Base-by-base conservation (phyloP, 2,113 vertebrate genomes). In the Gnathonemus echidnorhynchus region DNA sequence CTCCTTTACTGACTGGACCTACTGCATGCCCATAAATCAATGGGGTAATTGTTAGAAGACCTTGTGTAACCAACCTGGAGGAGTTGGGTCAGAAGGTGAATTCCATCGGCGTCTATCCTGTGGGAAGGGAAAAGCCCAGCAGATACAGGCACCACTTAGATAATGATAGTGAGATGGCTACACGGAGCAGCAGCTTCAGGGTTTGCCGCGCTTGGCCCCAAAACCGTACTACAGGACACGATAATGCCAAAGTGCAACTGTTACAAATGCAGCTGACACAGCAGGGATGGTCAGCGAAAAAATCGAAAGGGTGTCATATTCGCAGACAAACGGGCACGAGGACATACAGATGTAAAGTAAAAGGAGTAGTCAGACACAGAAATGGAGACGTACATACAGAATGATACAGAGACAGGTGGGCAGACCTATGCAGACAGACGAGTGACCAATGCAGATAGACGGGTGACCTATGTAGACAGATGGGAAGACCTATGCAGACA, bases 61-160 rank as follows among this genome's bases (percentile, higher is more conserved):
- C 35, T 87, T 39, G 42, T 87, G n/a, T 52, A 45, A 0, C 93
- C 95, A 92, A 98, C 97, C 97, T 98, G 97, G 88, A 98, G 95
- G 88, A 98, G 96, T 93, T 97, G 92, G 89, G 95, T 95, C n/a
- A 98, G 95, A 92, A 98, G 94, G 90, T 97, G 96, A 56, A 96
- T 96, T 52, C 97, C 97, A 0, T 98, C 97, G 0, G 88, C 96
- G 94, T 98, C 97, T 95, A 98, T 96, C 95, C 97, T 98, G 95
- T 89, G 50, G 58, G 50, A 86, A 24, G 35, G 13, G 21, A 62
- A 31, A 46, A 86, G 77, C 80, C 52, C 35, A 27, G 21, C 50
- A 17, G 52, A 24, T 86, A 58, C 39, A 11, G 31, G 21, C 39
- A 66, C 8, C 24, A 31, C 88, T 48, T 27, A 48, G 13, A 48